phyloP scores from a whole-genome alignment of 2,113 vertebrate genomes.

The Dermatemys mawii region DNA sequence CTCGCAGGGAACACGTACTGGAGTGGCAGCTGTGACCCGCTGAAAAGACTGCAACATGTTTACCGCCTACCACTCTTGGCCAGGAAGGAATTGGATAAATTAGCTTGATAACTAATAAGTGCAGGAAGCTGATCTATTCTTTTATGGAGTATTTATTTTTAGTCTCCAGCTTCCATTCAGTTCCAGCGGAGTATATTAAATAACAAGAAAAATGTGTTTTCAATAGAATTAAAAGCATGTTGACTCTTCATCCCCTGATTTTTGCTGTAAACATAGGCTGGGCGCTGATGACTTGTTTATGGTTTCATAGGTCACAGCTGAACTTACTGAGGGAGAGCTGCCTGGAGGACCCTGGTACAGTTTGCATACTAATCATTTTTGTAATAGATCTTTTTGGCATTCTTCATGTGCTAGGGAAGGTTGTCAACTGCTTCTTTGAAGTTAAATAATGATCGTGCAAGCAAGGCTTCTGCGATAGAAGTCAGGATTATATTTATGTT shows the following conservation, averaged over 20 bases:
- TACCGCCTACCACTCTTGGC: neutral
- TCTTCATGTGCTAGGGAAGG: constrained; percentile 70
- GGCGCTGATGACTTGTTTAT: constrained; percentile 56
- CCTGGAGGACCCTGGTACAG: neutral
- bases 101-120: neutral
- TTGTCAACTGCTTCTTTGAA: constrained; percentile 80
- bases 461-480: constrained; percentile 41
- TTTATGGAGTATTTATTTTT: constrained; percentile 24
- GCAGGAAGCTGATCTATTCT: neutral
- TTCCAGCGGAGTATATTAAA: neutral
- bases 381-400: constrained; percentile 81
- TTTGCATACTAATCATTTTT: constrained; percentile 75
- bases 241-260: constrained; percentile 61
- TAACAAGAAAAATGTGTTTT: constrained; percentile 48
- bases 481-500: constrained; percentile 45
- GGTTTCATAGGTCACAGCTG: constrained; percentile 33
- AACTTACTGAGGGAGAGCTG: constrained; percentile 28
- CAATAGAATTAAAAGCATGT: constrained; percentile 34
- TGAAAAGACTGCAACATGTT: neutral
- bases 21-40: neutral
- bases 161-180: neutral
- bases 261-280: constrained; percentile 37
- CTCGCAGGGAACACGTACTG: neutral
- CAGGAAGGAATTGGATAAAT: neutral
- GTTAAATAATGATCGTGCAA: constrained; percentile 76